Conservation (phyloP, 2,113 vertebrate species). For the Coregonus clupeaformis region DNA sequence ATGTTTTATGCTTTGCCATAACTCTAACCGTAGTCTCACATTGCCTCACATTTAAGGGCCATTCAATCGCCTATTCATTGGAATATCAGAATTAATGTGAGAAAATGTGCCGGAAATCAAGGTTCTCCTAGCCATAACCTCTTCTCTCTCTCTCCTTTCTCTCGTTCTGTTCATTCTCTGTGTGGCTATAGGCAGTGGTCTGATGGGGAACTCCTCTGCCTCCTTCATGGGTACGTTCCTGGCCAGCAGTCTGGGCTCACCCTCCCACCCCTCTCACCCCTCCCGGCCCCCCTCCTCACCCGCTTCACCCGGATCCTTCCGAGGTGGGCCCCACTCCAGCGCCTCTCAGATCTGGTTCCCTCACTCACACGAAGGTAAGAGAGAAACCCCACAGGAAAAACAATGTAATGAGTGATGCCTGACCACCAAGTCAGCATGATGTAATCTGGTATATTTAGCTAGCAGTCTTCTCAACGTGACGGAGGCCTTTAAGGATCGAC, state of each 20-base stretch:
- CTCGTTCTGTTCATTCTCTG: slow-evolving; percentile 28
- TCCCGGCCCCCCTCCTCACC: slow-evolving; percentile 84
- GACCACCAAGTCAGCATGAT: too few relatives aligned
- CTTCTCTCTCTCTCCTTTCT: slow-evolving; percentile 34
- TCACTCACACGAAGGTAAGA: slow-evolving; percentile 96
- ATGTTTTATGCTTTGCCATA: neutral
- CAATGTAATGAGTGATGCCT: too few relatives aligned
- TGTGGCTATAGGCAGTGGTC: slow-evolving; percentile 80
- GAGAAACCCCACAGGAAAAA: neutral
- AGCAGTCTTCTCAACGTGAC: too few relatives aligned
- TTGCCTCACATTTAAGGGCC: too few relatives aligned
- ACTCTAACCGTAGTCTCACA: slow-evolving; percentile 34
- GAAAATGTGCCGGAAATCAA: too few relatives aligned
- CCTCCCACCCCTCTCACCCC: slow-evolving; percentile 81
- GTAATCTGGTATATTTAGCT: too few relatives aligned
- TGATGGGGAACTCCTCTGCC: slow-evolving; percentile 90
- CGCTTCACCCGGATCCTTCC: slow-evolving; percentile 84
- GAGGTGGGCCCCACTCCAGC: slow-evolving; percentile 84
- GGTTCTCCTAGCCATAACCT: neutral
- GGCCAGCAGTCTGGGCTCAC: slow-evolving; percentile 89
- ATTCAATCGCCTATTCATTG: too few relatives aligned
- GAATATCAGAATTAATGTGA: too few relatives aligned
- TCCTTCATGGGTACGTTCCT: slow-evolving; percentile 98
- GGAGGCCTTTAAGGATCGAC: too few relatives aligned
- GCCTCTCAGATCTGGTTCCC: slow-evolving; percentile 97